Evolutionary conservation across 2,113 vertebrate species (phyloP), one percentile per base, ranked within the genome.

Genomic region (Cyprinodon variegatus): DNA sequence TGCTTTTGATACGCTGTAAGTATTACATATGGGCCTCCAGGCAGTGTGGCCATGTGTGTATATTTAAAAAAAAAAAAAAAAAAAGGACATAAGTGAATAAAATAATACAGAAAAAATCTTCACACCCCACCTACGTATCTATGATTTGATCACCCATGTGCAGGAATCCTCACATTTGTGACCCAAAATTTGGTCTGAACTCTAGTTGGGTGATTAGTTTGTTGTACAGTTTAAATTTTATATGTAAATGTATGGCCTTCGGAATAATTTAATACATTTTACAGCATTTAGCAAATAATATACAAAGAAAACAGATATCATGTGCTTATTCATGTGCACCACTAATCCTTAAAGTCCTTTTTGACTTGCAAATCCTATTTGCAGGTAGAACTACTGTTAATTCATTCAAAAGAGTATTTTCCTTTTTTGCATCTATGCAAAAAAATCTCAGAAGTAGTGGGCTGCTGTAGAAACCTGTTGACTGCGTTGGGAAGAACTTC

Each of bases 1-100:
- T 92, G 79, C 81, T 78, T 88, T 85, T 88, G 81, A 91, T 93
- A 88, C 71, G 86, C 76, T 82, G 46, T 64, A 82, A 86, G 68
- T 83, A 82, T 84, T 73, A 88, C 83, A 86, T 8, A 48, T 73
- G 72, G 77, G 72, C 76, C 48, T 40, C 79, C 4, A 3, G 37
- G 50, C 65, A 7, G 37, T 50, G 20, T 83, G 48, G 10, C 79
- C 50, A 63, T 71, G 83, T 78, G 75, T 77, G 71, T 29, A 29
- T 29, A 29, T 29, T 29, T 29, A 29, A 29, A 29, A 29, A 29
- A 29, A 29, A 29, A 29, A 29, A 61, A 36, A 36, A 76, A 79
- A 84, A 83, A 59, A 13, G 37, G 78, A 48, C 1, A 10, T 71
- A 29, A 29, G 50, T 7, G 39, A 65, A 82, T 78, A 78, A 83